Conservation (phyloP, 2,888 invertebrate species). For the Machimus rusticus region DNA sequence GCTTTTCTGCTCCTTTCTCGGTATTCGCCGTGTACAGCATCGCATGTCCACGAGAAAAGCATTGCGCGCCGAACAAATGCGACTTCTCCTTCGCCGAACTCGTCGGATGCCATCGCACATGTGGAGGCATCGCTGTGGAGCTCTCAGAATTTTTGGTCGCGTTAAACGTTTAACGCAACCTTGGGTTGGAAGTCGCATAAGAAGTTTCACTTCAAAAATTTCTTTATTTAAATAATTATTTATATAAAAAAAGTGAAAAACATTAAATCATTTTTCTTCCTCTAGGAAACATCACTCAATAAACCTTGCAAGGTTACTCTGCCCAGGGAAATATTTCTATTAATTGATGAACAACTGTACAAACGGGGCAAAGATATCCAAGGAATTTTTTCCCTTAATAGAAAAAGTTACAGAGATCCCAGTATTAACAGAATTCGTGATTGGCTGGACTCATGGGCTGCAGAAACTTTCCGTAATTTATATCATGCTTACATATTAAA, state of each 20-base stretch:
- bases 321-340: conserved; percentile 91
- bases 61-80: too few species aligned
- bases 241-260: background rate
- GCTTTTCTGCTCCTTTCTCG: too few species aligned
- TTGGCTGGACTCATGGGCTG: conserved; percentile 86
- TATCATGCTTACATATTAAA: background rate
- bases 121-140: too few species aligned
- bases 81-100: too few species aligned
- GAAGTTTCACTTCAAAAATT: too few species aligned
- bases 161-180: too few species aligned
- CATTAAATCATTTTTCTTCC: background rate
- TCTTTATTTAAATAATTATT: too few species aligned
- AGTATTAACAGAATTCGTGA: conserved; percentile 82
- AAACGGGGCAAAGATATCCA: conserved; percentile 81
- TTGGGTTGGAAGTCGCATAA: too few species aligned
- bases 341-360: conserved; percentile 90
- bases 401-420: conserved; percentile 74
- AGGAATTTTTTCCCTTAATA: conserved; percentile 85
- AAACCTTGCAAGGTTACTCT: conserved; percentile 66
- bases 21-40: too few species aligned
- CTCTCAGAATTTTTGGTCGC: too few species aligned
- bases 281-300: conserved; percentile 51
- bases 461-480: conserved; percentile 79
- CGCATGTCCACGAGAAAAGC: too few species aligned
- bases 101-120: too few species aligned